Evolutionary conservation across 2,888 invertebrate species (phyloP).

Genomic region (Branchipolynoe longqiensis): DNA sequence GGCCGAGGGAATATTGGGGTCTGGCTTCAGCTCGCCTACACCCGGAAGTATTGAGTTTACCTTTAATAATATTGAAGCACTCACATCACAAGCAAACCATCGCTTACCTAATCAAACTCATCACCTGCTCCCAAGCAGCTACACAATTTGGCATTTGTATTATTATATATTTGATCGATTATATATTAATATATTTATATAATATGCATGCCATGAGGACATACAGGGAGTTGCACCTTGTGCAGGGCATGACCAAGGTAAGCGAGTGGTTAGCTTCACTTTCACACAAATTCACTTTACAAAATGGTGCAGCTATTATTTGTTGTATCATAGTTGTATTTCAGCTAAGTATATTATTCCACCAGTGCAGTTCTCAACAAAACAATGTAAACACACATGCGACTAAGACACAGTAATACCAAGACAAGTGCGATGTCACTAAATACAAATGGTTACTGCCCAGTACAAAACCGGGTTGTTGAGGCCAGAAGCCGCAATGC

Average conservation of each 20-base stretch:
- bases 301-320: constrained; percentile 34
- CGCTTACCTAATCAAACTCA: neutral
- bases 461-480: too few relatives aligned
- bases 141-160: neutral
- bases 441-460: too few relatives aligned
- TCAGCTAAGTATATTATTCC: constrained; percentile 12
- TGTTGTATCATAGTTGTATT: neutral
- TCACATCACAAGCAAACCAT: constrained; percentile 10
- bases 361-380: constrained; percentile 42
- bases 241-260: neutral
- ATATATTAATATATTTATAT: neutral
- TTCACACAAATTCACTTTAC: constrained; percentile 31
- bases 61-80: constrained; percentile 39
- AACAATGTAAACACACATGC: constrained; percentile 35
- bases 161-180: neutral
- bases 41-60: constrained; percentile 36
- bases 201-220: neutral
- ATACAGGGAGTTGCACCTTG: neutral
- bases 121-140: neutral
- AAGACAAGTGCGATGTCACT: too few relatives aligned
- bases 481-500: too few relatives aligned
- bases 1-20: neutral
- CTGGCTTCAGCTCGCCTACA: neutral
- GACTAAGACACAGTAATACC: too few relatives aligned
- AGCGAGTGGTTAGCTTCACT: neutral